Conservation (phyloP, 2,113 vertebrate genomes). For the Indicator indicator region DNA sequence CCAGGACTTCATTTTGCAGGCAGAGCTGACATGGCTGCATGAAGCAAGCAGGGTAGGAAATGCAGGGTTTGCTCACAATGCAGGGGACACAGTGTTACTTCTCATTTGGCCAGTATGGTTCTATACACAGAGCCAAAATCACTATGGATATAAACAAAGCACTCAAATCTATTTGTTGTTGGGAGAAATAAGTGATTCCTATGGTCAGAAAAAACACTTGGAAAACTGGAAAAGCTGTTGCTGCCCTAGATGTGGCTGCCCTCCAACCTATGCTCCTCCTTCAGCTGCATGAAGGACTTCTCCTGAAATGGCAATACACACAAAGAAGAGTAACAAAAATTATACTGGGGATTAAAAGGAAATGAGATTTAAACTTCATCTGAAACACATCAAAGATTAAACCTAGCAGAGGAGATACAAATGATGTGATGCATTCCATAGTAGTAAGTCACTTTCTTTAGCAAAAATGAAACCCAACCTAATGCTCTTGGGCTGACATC, state of each 20-base stretch:
- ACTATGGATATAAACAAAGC: background rate
- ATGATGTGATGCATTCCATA: background rate
- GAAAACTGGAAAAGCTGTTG: background rate
- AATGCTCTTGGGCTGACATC: background rate
- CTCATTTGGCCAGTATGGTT: background rate
- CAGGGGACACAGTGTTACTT: background rate
- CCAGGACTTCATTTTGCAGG: rapidly evolving
- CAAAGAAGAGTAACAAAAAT: background rate
- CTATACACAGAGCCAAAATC: background rate
- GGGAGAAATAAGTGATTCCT: background rate
- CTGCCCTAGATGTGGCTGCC: background rate
- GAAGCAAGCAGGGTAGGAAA: background rate
- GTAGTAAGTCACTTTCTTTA: background rate
- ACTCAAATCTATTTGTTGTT: background rate
- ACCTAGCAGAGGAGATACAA: background rate
- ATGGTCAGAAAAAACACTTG: background rate
- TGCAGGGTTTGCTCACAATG: background rate
- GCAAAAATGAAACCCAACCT: background rate
- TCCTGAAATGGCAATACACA: background rate
- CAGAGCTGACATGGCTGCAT: background rate
- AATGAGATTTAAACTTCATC: background rate
- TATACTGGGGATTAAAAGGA: background rate
- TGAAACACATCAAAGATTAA: background rate
- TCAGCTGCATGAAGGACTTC: background rate
- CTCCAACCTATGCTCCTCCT: rapidly evolving